Base-by-base conservation (phyloP, 2,888 invertebrate species). In the Macrophya annulata region DNA sequence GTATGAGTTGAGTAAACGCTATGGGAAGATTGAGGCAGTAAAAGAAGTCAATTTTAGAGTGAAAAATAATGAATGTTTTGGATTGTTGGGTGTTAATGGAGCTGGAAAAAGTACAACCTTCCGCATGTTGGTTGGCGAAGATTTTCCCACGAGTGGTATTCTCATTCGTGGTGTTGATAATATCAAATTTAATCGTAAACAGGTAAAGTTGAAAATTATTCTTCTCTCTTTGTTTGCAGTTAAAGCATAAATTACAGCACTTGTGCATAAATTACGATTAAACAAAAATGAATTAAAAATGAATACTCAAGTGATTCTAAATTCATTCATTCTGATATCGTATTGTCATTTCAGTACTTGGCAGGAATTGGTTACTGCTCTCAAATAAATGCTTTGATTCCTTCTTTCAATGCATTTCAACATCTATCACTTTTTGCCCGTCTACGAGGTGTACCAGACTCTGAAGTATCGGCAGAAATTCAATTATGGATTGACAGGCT, bases 21-120 rank as follows among this genome's bases (percentile, higher is more conserved):
- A 98, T 90, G 96, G 95, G 9, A 94, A 94, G 0, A 95, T 97
- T 86, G 92, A 96, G 84, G 98, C 98, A 0, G 98, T 99, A 0
- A 96, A 98, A 92, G 96, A 96, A 89, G 94, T 97, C 8, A 96
- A 93, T 91, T 92, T 96, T 91, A 97, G 96, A 76, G 96, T 97
- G 0, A 95, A 95, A 83, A 94, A 96, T 86, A 95, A 95, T 10
- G 98, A 98, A 93, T 97, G 97, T 90, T 98, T 98, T 90, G 98
- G 98, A 1, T 93, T 98, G 68, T 94, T 98, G 79, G 97, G 98
- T 0, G 96, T 97, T 0, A 98, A 98, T 92, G 98, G 98, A 15
- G 98, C 98, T 3, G 98, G 98, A 0, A 98, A 98, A 93, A 98
- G 97, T 0, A 96, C 96, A 0, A 98, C 98, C 0, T 99, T 99